Evolutionary conservation across 2,797 vertebrate genomes (phyloP).

Genomic region (Rhabdomys pumilio): DNA sequence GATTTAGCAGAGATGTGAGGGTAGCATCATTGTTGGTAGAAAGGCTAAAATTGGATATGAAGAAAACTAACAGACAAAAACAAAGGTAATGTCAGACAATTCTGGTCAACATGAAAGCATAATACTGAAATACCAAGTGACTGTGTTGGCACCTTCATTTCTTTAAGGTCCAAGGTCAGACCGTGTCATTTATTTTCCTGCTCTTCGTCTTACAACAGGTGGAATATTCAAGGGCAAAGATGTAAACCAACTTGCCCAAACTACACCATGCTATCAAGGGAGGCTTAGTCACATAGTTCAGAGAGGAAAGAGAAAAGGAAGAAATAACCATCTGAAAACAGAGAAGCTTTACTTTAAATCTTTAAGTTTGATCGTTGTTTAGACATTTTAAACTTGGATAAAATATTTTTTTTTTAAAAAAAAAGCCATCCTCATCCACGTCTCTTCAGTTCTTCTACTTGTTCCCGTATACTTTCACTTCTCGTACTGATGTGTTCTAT

Average conservation of each 20-base stretch:
- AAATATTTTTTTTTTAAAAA: background rate
- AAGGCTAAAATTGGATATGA: background rate
- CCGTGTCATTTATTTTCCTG: background rate
- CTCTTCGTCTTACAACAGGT: background rate
- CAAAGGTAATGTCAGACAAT: background rate
- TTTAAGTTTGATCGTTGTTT: background rate
- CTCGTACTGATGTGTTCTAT: background rate
- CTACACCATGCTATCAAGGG: background rate
- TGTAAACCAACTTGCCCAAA: background rate
- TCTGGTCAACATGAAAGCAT: background rate
- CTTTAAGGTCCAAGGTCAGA: background rate
- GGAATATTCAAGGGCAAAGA: background rate
- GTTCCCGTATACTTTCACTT: background rate
- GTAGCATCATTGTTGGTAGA: background rate
- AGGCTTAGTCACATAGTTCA: background rate
- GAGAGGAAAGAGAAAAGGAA: background rate
- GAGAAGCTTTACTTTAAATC: background rate
- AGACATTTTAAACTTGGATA: background rate
- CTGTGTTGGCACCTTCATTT: background rate
- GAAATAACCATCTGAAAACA: background rate
- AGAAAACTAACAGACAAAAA: background rate
- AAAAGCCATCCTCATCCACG: fast-evolving
- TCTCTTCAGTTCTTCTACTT: background rate
- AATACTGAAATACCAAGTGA: background rate
- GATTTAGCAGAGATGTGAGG: background rate